Conservation (phyloP, 2,888 invertebrate species). For the Drosophila merina region DNA sequence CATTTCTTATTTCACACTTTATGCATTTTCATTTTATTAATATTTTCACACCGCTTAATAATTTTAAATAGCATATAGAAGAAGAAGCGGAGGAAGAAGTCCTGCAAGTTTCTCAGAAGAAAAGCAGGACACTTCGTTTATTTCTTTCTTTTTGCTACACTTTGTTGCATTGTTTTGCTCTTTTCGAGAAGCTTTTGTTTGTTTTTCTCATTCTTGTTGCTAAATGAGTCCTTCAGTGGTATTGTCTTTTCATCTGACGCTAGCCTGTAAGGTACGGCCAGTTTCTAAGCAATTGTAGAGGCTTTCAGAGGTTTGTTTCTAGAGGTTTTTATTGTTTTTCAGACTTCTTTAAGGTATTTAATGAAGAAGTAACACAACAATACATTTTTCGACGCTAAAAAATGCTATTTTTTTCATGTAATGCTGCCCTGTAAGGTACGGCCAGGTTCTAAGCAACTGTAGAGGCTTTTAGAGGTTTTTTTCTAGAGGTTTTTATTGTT, state of each 20-base stretch:
- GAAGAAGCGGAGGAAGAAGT: too few relatives aligned
- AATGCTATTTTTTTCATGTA: neutral
- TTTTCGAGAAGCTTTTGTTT: neutral
- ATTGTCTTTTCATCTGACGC: neutral
- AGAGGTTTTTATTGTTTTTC: too few relatives aligned
- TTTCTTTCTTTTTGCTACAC: neutral
- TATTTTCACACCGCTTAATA: constrained; percentile 8
- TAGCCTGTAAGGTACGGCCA: neutral
- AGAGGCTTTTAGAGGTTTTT: neutral
- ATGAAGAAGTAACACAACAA: too few relatives aligned
- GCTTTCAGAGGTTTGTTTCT: neutral
- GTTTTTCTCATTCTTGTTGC: neutral
- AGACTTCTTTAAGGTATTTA: too few relatives aligned
- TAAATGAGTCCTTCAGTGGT: neutral
- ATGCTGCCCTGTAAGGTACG: neutral
- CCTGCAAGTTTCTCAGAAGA: neutral
- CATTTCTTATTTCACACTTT: constrained; percentile 13
- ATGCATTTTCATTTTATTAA: constrained; percentile 22
- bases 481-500: too few relatives aligned
- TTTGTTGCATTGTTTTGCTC: constrained; percentile 1
- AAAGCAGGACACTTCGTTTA: neutral
- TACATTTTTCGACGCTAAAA: too few relatives aligned
- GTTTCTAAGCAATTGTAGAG: neutral
- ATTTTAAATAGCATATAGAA: neutral
- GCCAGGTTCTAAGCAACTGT: neutral